These are phyloP conservation scores for Euleptes europaea DNA, from an alignment of 2,113 vertebrate species.

Conservation along the genomic window DNA sequence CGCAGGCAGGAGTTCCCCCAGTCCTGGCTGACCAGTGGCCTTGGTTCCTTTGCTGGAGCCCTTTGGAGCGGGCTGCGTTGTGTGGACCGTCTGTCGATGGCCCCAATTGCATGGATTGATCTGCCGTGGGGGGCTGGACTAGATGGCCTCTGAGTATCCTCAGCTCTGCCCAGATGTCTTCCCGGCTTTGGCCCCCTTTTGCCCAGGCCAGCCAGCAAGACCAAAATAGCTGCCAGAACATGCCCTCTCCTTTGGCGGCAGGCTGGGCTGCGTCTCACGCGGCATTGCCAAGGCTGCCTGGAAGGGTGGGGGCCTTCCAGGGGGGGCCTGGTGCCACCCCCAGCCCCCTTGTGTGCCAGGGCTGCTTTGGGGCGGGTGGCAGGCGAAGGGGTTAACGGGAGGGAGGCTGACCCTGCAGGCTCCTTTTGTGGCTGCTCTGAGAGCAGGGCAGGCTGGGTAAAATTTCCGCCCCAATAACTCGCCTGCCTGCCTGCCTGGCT, in stretches of 20 bases:
- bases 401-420: not conserved
- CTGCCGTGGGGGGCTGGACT: not conserved
- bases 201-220: not conserved
- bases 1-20: too few relatives aligned
- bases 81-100: too few relatives aligned
- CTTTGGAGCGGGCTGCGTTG: too few relatives aligned
- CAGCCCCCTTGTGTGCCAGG: accelerated
- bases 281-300: not conserved
- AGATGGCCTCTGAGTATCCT: not conserved
- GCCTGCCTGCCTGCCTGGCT: not conserved
- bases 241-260: too few relatives aligned
- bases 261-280: not conserved
- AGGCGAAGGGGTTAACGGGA: not conserved
- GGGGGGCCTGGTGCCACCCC: not conserved
- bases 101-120: too few relatives aligned
- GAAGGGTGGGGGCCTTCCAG: not conserved
- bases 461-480: constrained; percentile 60
- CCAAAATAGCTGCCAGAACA: not conserved
- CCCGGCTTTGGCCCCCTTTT: not conserved
- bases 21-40: too few relatives aligned
- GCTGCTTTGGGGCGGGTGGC: not conserved
- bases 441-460: constrained; percentile 59
- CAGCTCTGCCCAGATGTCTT: not conserved
- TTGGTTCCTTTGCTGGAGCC: too few relatives aligned
- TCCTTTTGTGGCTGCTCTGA: not conserved